Base-by-base conservation (phyloP, 2,113 vertebrate species). In the Caretta caretta region DNA sequence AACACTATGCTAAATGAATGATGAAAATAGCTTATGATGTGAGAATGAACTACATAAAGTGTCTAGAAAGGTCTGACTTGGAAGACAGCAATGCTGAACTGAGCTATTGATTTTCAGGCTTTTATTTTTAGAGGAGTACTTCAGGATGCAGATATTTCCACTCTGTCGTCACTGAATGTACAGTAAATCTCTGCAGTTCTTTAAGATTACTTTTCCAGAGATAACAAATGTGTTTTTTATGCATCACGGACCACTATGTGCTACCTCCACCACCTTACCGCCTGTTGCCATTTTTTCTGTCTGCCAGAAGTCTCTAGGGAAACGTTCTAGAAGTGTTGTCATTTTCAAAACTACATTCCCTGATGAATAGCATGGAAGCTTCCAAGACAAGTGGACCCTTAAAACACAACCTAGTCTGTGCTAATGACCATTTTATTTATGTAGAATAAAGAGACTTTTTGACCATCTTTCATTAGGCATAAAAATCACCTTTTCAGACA, bases 41-140 rank as follows among this genome's bases (percentile, higher is more conserved):
- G 42, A 42, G 42, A 42, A 42, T 42, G 42, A 42, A 42, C 42
- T 42, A 42, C 38, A 51, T 19, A 84, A 46, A 35, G 27, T 53
- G 19, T 72, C 69, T 27, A 51, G 22, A 78, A 1, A 27, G 16
- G 5, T 0, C 24, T 79, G 19, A n/a, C 54, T 10, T 29, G 8
- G 46, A 65, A 84, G 50, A 84, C 29, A 13, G 83, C 27, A 48
- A 19, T 49, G 75, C 42, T 78, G 75, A 46, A 78, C 75, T 78
- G 75, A 78, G 25, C 53, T n/a, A 35, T 13, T 1, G 0, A 6
- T 79, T 35, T 53, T 3, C 13, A 11, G 1, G 0, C 29, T 20
- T 6, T 22, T 24, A 6, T 8, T 42, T 31, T 80, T 35, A 59
- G 38, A 16, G 8, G 24, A 13, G 27, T 85, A 24, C 49, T 11